These are phyloP conservation scores for Verasper variegatus DNA, from an alignment of 2,113 vertebrate genomes.

Conservation along the genomic window DNA sequence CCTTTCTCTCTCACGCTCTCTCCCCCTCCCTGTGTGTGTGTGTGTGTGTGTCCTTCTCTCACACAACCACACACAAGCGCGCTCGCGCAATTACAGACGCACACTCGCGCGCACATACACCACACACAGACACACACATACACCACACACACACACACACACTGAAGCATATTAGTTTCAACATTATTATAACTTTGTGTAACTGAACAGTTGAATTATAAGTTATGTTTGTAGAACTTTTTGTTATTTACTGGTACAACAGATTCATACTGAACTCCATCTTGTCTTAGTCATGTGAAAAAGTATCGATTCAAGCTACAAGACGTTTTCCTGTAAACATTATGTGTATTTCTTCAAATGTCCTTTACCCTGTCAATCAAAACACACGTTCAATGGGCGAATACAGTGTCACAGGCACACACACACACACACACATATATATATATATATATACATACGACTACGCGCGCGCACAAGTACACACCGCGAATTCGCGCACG, in stretches of 20 bases:
- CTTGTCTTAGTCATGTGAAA: conserved; percentile 11
- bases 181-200: conserved; percentile 55
- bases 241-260: conserved; percentile 7
- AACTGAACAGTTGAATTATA: conserved; percentile 9
- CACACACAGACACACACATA: conserved; percentile 25
- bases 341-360: not conserved
- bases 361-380: not conserved
- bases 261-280: not conserved
- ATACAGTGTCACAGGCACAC: conserved; percentile 40
- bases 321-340: not conserved
- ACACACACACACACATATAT: not conserved
- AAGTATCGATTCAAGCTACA: conserved; percentile 13
- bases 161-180: conserved; percentile 34
- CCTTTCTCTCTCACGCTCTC: conserved; percentile 73
- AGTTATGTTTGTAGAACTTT: conserved; percentile 46
- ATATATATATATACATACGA: not conserved
- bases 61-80: conserved; percentile 57
- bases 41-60: conserved; percentile 52
- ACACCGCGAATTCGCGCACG: conserved; percentile 41
- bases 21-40: conserved; percentile 50
- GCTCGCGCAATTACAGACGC: conserved; percentile 29
- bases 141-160: conserved; percentile 36
- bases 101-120: conserved; percentile 3
- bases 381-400: not conserved
- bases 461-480: conserved; percentile 21